Evolutionary conservation across 1,140 invertebrate genomes (phyloP).

Genomic region (Leptopilina boulardi): DNA sequence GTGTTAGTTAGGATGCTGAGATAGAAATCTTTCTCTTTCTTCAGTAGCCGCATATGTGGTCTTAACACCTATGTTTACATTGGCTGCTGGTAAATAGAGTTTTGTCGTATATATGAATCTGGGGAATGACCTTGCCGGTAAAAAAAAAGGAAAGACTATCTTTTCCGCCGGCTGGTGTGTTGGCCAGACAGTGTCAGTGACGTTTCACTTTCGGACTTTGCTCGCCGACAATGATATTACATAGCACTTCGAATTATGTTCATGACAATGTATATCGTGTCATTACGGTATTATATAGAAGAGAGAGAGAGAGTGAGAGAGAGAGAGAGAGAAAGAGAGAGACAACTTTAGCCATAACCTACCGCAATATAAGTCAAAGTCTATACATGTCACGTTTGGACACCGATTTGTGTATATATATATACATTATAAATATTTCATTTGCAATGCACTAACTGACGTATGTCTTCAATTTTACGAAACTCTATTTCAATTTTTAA

Average conservation of each 20-base stretch:
- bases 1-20: background rate
- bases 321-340: too few species aligned
- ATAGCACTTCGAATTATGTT: conserved; percentile 51
- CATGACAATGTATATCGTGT: conserved; percentile 48
- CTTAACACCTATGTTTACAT: conserved; percentile 13
- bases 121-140: conserved; percentile 23
- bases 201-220: conserved; percentile 58
- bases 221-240: conserved; percentile 52
- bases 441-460: too few species aligned
- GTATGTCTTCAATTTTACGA: too few species aligned
- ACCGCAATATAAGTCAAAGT: conserved; percentile 64
- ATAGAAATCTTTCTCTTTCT: background rate
- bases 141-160: conserved; percentile 33
- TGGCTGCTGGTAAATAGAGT: conserved; percentile 16
- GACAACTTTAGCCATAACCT: conserved; percentile 53
- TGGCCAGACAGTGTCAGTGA: conserved; percentile 49
- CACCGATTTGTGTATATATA: background rate
- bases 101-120: conserved; percentile 1
- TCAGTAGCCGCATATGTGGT: background rate
- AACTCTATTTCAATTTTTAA: too few species aligned
- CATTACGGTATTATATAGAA: conserved; percentile 46
- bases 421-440: too few species aligned
- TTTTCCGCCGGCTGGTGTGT: background rate
- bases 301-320: background rate
- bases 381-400: conserved; percentile 48